Percentiles rank a stretch among this genome's conserved stretches.
phyloP scores from a whole-genome alignment of 1,140 invertebrate genomes.

The Megalonaias nervosa region DNA sequence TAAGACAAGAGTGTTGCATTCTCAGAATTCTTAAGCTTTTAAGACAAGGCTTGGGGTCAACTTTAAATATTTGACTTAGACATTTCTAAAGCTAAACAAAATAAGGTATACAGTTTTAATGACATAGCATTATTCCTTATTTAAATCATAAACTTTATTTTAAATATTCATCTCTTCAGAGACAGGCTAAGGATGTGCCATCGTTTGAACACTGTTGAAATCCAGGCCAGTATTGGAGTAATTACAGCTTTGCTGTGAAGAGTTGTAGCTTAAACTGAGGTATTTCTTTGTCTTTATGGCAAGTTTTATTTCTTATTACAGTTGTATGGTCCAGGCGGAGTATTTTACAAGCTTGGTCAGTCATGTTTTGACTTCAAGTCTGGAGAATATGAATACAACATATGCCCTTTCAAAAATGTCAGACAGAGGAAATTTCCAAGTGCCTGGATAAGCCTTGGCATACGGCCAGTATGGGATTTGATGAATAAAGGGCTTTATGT shows the following conservation, averaged over 20 bases:
- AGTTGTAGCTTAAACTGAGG: not conserved
- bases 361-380: conserved; percentile 41
- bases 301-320: conserved; percentile 30
- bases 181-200: not conserved
- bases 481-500: conserved; percentile 35
- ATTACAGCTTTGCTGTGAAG: conserved; percentile 5
- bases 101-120: too few species aligned
- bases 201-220: not conserved
- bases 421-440: conserved; percentile 38
- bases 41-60: too few species aligned
- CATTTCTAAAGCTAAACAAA: too few species aligned
- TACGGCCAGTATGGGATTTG: conserved; percentile 34
- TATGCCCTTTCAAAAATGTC: conserved; percentile 55
- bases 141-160: not conserved
- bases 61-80: too few species aligned
- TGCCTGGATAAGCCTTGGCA: conserved; percentile 23
- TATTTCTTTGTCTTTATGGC: not conserved
- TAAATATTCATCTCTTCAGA: not conserved
- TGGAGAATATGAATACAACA: conserved; percentile 45
- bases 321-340: conserved; percentile 51
- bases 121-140: too few species aligned
- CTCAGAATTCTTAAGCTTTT: too few species aligned
- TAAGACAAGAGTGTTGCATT: too few species aligned
- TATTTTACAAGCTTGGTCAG: conserved; percentile 51
- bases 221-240: not conserved